phyloP scores from a whole-genome alignment of 1,140 invertebrate genomes.

The Belonocnema kinseyi region DNA sequence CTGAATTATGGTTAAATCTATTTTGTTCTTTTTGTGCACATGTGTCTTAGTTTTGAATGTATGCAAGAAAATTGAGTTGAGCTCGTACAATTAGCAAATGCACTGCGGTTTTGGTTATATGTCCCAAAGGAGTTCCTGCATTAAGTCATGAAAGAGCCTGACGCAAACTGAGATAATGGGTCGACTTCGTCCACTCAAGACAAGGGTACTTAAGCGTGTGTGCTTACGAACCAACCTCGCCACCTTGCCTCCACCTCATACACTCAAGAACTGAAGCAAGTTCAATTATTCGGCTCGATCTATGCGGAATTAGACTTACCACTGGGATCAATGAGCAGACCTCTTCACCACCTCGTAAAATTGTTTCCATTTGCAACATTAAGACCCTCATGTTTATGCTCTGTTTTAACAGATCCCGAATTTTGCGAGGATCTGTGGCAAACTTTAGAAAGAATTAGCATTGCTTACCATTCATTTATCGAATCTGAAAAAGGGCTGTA shows the following conservation, averaged over 20 bases:
- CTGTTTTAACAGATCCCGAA: background rate
- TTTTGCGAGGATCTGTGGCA: background rate
- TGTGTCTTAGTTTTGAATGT: background rate
- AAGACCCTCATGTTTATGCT: background rate
- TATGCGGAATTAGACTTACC: conserved; percentile 25
- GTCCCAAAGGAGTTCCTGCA: conserved; percentile 55
- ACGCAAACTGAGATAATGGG: conserved; percentile 62
- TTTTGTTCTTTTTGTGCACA: background rate
- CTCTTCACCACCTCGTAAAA: conserved; percentile 8
- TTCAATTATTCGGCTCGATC: conserved; percentile 21
- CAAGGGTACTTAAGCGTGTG: conserved; percentile 15
- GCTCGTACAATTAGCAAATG: conserved; percentile 59
- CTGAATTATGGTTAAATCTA: no score
- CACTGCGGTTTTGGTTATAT: conserved; percentile 56
- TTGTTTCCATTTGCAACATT: conserved; percentile 26
- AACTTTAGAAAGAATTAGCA: background rate
- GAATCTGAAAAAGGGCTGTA: no score
- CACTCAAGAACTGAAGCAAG: conserved; percentile 27
- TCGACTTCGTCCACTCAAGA: conserved; percentile 62
- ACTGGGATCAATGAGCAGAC: conserved; percentile 18
- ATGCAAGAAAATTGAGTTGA: conserved; percentile 54
- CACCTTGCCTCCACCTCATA: conserved; percentile 21
- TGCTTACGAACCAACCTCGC: conserved; percentile 4
- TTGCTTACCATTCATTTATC: no score
- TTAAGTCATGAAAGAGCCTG: conserved; percentile 56